phyloP scores from a whole-genome alignment of 2,113 vertebrate species.

The Natator depressus region DNA sequence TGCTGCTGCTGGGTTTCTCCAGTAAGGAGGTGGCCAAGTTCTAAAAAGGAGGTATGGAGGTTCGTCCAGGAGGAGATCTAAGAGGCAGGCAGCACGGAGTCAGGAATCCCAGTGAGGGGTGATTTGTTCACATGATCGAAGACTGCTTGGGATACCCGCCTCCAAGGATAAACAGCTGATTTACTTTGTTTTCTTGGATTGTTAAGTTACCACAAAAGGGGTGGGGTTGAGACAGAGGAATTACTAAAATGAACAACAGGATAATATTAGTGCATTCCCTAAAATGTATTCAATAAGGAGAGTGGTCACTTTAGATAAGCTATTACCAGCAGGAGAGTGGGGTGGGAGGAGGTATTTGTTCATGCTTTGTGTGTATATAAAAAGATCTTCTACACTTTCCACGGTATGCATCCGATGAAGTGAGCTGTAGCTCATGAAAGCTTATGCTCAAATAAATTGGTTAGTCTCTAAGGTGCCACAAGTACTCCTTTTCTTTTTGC shows the following conservation, averaged over 20 bases:
- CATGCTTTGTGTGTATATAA: too few relatives aligned
- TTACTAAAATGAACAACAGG: fast-evolving
- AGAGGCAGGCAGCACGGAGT: not conserved
- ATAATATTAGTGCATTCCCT: not conserved
- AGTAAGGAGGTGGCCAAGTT: not conserved
- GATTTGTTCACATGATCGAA: not conserved
- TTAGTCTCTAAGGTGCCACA: too few relatives aligned
- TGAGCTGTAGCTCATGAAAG: too few relatives aligned
- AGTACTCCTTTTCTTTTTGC: too few relatives aligned
- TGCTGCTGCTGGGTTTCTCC: not conserved
- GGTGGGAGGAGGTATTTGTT: too few relatives aligned
- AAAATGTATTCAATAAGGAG: not conserved
- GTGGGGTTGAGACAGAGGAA: not conserved
- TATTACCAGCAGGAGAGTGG: too few relatives aligned
- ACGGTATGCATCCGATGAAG: too few relatives aligned
- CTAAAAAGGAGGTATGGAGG: not conserved
- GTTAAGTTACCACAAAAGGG: not conserved
- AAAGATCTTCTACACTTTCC: too few relatives aligned
- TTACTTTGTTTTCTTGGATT: not conserved
- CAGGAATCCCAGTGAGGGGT: not conserved
- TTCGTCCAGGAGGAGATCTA: not conserved
- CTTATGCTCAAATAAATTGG: too few relatives aligned
- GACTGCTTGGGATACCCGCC: not conserved
- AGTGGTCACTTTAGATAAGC: too few relatives aligned
- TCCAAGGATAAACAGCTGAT: not conserved